Percentiles rank a stretch among this genome's conserved stretches.
These are phyloP conservation scores for Bettongia penicillata DNA, from an alignment of 2,113 vertebrate species.

Conservation along the genomic window DNA sequence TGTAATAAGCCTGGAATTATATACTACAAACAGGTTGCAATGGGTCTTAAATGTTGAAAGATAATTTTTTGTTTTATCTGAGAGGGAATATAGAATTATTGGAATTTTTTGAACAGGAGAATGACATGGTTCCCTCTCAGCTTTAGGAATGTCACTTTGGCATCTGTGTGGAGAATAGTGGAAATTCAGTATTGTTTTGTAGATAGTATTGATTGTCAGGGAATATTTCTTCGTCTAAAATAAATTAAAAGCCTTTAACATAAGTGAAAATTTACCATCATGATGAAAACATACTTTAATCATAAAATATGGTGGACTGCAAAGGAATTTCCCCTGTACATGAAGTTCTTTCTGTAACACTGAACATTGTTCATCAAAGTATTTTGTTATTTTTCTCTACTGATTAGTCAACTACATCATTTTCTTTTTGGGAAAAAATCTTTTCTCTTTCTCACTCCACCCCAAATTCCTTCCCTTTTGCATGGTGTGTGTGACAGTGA, in stretches of 20 bases:
- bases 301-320: slow-evolving; percentile 10
- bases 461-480: slow-evolving; percentile 32
- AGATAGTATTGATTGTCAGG: slow-evolving; percentile 30
- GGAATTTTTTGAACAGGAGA: neutral
- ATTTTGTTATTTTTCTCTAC: neutral
- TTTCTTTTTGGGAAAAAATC: slow-evolving; percentile 55
- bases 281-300: neutral
- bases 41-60: neutral
- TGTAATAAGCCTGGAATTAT: neutral
- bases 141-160: neutral
- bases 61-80: neutral
- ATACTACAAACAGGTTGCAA: neutral
- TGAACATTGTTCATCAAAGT: slow-evolving; percentile 57
- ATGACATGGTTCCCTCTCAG: neutral
- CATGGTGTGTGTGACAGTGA: slow-evolving; percentile 7
- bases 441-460: slow-evolving; percentile 47
- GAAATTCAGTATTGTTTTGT: slow-evolving; percentile 16
- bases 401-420: slow-evolving; percentile 39
- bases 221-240: neutral
- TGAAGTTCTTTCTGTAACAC: slow-evolving; percentile 37
- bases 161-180: neutral
- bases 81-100: neutral
- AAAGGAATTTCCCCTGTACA: slow-evolving; percentile 26
- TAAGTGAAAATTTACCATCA: neutral
- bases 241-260: slow-evolving; percentile 39